These are phyloP conservation scores for Cynopterus sphinx DNA, from an alignment of 2,797 vertebrate genomes.

Conservation along the genomic window DNA sequence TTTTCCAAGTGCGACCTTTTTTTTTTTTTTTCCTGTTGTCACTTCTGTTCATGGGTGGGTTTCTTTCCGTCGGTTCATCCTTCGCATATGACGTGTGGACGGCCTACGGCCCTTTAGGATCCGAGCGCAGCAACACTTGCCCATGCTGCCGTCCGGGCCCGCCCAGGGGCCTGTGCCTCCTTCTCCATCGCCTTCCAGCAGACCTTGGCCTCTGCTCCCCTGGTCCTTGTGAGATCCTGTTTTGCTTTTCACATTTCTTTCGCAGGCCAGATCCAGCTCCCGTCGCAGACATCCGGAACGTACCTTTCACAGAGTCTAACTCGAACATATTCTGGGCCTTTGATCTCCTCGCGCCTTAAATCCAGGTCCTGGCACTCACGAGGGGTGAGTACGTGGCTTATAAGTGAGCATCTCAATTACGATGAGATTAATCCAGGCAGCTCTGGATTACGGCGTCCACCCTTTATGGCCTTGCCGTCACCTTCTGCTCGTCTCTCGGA, in stretches of 20 bases:
- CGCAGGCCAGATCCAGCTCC: not conserved
- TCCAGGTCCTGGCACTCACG: not conserved
- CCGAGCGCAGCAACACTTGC: not conserved
- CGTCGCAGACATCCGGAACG: not conserved
- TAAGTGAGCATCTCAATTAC: not conserved
- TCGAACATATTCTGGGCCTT: not conserved
- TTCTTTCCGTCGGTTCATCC: not conserved
- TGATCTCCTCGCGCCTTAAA: not conserved
- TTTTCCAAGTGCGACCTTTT: not conserved
- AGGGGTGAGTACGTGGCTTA: not conserved
- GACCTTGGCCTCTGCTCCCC: not conserved
- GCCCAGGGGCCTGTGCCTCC: not conserved
- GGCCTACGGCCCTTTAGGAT: not conserved
- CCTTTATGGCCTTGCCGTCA: not conserved
- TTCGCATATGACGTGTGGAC: not conserved
- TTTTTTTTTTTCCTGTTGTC: too few relatives aligned
- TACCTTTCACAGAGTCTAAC: not conserved
- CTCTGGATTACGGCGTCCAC: not conserved
- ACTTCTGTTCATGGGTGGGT: not conserved
- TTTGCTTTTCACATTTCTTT: not conserved
- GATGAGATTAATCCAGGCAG: not conserved
- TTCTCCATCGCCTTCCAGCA: not conserved
- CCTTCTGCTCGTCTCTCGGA: not conserved
- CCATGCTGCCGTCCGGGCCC: too few relatives aligned
- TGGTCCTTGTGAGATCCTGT: not conserved